These are phyloP conservation scores for Ormyrus thymus DNA, from an alignment of 2,888 invertebrate species.

Conservation along the genomic window DNA sequence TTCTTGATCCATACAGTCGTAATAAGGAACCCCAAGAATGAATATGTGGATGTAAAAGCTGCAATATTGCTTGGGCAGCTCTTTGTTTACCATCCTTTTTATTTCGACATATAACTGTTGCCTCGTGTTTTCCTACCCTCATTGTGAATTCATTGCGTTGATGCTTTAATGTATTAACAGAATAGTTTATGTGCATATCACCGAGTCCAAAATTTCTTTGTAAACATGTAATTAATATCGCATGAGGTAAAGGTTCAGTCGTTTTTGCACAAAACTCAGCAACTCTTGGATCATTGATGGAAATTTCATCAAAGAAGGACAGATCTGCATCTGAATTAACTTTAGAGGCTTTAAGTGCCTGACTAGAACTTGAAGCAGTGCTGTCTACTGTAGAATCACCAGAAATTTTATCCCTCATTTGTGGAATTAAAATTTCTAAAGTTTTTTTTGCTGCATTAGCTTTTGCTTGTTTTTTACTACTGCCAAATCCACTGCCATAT, in stretches of 20 bases:
- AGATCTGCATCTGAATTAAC: conserved; percentile 71
- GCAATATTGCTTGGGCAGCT: conserved; percentile 94
- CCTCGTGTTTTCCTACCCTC: conserved; percentile 94
- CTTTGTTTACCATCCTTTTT: conserved; percentile 97
- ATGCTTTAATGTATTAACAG: conserved; percentile 90
- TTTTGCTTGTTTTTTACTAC: conserved; percentile 97
- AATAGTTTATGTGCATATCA: conserved; percentile 90
- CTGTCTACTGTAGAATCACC: conserved; percentile 78
- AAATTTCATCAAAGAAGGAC: conserved; percentile 91
- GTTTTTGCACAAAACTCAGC: conserved; percentile 97
- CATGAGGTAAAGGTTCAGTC: conserved; percentile 96
- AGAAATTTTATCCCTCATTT: conserved; percentile 89
- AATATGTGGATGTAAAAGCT: conserved; percentile 95
- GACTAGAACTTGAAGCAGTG: conserved; percentile 72
- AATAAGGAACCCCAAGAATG: conserved; percentile 95
- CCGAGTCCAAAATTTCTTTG: conserved; percentile 94
- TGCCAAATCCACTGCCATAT: conserved; percentile 95
- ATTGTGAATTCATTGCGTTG: conserved; percentile 96
- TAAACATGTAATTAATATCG: conserved; percentile 92
- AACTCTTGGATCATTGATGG: conserved; percentile 95
- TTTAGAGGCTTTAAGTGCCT: conserved; percentile 71
- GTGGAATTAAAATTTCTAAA: conserved; percentile 93
- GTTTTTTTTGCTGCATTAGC: conserved; percentile 93
- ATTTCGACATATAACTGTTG: conserved; percentile 92
- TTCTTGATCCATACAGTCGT: conserved; percentile 93